phyloP scores from a whole-genome alignment of 2,113 vertebrate species.

The Sinocyclocheilus anshuiensis region DNA sequence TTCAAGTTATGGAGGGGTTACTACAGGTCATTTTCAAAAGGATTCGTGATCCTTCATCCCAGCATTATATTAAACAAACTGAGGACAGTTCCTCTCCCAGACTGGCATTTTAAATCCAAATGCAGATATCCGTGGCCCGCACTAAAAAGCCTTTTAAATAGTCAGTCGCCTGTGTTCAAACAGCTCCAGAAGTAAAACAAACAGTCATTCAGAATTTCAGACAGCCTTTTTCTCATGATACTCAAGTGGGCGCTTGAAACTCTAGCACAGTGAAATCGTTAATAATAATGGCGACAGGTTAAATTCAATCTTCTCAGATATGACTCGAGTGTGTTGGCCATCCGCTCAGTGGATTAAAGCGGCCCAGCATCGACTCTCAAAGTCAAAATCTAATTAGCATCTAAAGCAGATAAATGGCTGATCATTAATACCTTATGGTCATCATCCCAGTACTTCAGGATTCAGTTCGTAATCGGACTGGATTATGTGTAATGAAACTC shows the following conservation, averaged over 20 bases:
- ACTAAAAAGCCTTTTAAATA: slow-evolving; percentile 36
- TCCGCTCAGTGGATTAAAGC: not conserved
- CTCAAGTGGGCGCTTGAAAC: not conserved
- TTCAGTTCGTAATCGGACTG: not conserved
- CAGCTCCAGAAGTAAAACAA: not conserved
- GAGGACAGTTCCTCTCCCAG: slow-evolving; percentile 38
- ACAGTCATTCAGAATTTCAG: slow-evolving; percentile 7
- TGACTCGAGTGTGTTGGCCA: not conserved
- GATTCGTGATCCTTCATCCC: not conserved
- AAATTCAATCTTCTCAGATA: not conserved
- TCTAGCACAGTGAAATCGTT: not conserved
- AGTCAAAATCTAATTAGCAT: slow-evolving; percentile 2
- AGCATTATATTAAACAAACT: slow-evolving; percentile 32
- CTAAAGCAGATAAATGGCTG: not conserved
- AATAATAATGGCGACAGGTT: not conserved
- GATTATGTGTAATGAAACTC: not conserved
- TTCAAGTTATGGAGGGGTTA: slow-evolving; percentile 74
- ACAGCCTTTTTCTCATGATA: not conserved
- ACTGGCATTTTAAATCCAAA: slow-evolving; percentile 41
- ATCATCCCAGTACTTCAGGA: not conserved
- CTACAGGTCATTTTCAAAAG: slow-evolving; percentile 73
- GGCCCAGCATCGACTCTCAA: not conserved
- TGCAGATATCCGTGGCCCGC: slow-evolving; percentile 41
- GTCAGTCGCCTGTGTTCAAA: slow-evolving; percentile 27
- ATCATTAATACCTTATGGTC: not conserved